Evolutionary conservation across 2,888 invertebrate genomes (phyloP).

Genomic region (Caprella mutica): DNA sequence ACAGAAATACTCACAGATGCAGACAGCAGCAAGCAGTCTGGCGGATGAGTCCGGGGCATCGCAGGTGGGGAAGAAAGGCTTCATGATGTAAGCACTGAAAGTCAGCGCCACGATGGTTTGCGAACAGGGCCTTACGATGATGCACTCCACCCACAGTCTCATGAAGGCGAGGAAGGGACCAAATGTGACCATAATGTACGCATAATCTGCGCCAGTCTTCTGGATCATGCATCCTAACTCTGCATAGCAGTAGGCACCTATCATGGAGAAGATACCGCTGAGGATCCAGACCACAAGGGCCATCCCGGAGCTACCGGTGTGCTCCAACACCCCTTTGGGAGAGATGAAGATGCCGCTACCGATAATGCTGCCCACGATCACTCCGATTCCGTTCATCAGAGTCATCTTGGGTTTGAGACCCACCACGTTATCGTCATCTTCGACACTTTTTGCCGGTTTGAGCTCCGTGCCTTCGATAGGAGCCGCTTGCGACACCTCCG

Average conservation of each 20-base stretch:
- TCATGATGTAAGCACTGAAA: constrained; percentile 89
- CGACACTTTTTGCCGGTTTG: constrained; percentile 32
- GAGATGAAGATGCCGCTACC: constrained; percentile 95
- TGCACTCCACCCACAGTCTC: constrained; percentile 94
- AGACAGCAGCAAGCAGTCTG: constrained; percentile 76
- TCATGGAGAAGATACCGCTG: constrained; percentile 54
- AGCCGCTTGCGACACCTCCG: constrained; percentile 5
- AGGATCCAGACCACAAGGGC: constrained; percentile 84
- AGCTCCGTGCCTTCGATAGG: constrained; percentile 35
- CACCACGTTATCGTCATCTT: constrained; percentile 50
- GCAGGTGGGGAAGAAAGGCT: constrained; percentile 90
- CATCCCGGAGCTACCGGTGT: constrained; percentile 86
- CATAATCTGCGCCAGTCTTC: constrained; percentile 92
- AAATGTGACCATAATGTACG: constrained; percentile 97
- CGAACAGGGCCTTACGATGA: constrained; percentile 94
- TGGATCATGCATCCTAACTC: constrained; percentile 93
- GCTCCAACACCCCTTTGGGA: constrained; percentile 76
- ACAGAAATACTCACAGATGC: constrained; percentile 70
- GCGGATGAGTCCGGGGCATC: constrained; percentile 78
- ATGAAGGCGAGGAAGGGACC: constrained; percentile 95
- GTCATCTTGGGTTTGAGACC: constrained; percentile 89
- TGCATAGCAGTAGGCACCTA: constrained; percentile 91
- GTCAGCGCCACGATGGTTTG: constrained; percentile 95
- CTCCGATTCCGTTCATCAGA: constrained; percentile 81
- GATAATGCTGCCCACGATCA: constrained; percentile 93